Evolutionary conservation across 2,888 invertebrate species (phyloP).

Genomic region (Harpalus rufipes): DNA sequence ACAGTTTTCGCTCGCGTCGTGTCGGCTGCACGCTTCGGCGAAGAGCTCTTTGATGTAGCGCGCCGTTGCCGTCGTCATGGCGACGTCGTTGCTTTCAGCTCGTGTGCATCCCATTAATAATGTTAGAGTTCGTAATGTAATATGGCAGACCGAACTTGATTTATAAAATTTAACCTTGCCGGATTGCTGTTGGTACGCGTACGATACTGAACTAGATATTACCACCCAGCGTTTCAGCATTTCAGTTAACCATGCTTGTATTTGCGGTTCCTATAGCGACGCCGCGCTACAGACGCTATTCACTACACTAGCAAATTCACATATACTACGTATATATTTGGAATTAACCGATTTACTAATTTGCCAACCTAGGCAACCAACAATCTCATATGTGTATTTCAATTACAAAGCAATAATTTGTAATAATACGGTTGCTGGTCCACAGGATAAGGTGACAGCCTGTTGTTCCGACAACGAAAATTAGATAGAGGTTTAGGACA

Average conservation of each 20-base stretch:
- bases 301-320: neutral
- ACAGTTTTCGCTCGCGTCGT: slow-evolving; percentile 64
- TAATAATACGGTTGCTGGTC: neutral
- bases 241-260: too few species aligned
- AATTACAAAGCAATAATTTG: slow-evolving; percentile 1
- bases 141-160: slow-evolving; percentile 67
- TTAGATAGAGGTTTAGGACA: neutral
- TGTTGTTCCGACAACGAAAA: neutral
- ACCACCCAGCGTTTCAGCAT: slow-evolving; percentile 22
- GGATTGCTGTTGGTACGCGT: neutral
- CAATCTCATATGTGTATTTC: slow-evolving; percentile 1
- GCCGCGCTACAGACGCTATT: neutral
- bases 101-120: slow-evolving; percentile 67
- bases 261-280: slow-evolving; percentile 26
- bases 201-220: slow-evolving; percentile 47
- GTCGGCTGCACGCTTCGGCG: slow-evolving; percentile 62
- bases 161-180: slow-evolving; percentile 66
- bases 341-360: slow-evolving; percentile 33
- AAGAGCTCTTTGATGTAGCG: slow-evolving; percentile 65
- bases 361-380: slow-evolving; percentile 3
- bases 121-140: slow-evolving; percentile 67
- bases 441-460: neutral
- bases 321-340: too few species aligned
- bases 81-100: slow-evolving; percentile 64
- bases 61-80: slow-evolving; percentile 55